Evolutionary conservation across 2,113 vertebrate genomes (phyloP).

Genomic region (Phoxinus phoxinus): DNA sequence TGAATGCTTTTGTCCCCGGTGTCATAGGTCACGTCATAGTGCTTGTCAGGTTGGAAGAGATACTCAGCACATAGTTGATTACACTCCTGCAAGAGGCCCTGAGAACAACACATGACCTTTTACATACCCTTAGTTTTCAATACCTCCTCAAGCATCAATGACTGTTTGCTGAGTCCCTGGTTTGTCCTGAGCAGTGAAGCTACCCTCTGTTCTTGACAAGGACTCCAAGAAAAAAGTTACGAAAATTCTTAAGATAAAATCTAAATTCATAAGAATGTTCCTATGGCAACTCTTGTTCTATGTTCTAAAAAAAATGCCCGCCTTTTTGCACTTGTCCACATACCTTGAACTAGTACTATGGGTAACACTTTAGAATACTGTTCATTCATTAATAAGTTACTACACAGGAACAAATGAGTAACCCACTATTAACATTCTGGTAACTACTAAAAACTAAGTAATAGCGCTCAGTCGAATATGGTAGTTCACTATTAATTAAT

Average conservation of each 20-base stretch:
- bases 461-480: too few relatives aligned
- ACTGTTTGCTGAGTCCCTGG: neutral
- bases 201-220: neutral
- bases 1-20: slow-evolving; percentile 76
- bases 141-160: neutral
- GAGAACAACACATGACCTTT: neutral
- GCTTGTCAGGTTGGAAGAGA: slow-evolving; percentile 79
- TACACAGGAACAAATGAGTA: too few relatives aligned
- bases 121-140: neutral
- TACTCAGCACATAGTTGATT: slow-evolving; percentile 71
- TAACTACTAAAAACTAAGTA: too few relatives aligned
- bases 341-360: too few relatives aligned
- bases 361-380: too few relatives aligned
- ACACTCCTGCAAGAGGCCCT: slow-evolving; percentile 72
- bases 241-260: neutral
- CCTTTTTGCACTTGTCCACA: too few relatives aligned
- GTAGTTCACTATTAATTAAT: too few relatives aligned
- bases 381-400: too few relatives aligned
- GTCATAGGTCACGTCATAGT: slow-evolving; percentile 70
- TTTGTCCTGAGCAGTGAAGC: neutral
- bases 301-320: too few relatives aligned
- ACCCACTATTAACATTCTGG: too few relatives aligned
- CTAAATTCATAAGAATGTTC: neutral
- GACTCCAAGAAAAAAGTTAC: neutral
- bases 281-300: neutral